These are phyloP conservation scores for Anticlea derivata DNA, from an alignment of 2,888 invertebrate species.

Conservation along the genomic window DNA sequence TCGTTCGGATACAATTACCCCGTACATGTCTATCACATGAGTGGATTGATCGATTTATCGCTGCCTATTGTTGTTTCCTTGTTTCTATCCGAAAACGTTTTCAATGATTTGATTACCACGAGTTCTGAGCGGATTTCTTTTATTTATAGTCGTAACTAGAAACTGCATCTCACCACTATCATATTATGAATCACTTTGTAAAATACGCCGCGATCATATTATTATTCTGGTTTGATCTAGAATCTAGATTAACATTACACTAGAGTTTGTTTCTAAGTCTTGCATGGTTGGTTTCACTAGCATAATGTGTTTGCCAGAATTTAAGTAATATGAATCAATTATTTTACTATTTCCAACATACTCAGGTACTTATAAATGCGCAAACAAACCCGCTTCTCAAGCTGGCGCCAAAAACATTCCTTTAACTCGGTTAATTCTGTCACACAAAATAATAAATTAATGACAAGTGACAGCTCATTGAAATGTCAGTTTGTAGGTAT, in stretches of 20 bases:
- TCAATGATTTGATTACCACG: too few species aligned
- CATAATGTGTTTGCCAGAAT: too few species aligned
- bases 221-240: neutral
- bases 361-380: neutral
- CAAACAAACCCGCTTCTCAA: neutral
- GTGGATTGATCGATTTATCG: slow-evolving; percentile 45
- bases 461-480: slow-evolving; percentile 27
- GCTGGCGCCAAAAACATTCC: slow-evolving; percentile 12
- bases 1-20: slow-evolving; percentile 56
- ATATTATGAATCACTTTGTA: too few species aligned
- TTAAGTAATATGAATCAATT: too few species aligned
- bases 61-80: slow-evolving; percentile 25
- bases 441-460: slow-evolving; percentile 5
- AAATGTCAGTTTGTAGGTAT: slow-evolving; percentile 31
- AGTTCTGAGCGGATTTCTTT: too few species aligned
- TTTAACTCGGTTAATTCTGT: slow-evolving; percentile 13
- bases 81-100: neutral
- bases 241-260: neutral
- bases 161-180: too few species aligned
- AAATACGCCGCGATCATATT: too few species aligned
- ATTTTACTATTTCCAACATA: neutral
- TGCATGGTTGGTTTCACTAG: neutral
- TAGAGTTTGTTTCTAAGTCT: neutral
- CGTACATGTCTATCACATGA: slow-evolving; percentile 46
- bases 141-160: too few species aligned